A percentile compares a stretch with the other conserved stretches of the same genome.
phyloP scores from a whole-genome alignment of 2,888 invertebrate genomes.

The Caenorhabditis uteleia region DNA sequence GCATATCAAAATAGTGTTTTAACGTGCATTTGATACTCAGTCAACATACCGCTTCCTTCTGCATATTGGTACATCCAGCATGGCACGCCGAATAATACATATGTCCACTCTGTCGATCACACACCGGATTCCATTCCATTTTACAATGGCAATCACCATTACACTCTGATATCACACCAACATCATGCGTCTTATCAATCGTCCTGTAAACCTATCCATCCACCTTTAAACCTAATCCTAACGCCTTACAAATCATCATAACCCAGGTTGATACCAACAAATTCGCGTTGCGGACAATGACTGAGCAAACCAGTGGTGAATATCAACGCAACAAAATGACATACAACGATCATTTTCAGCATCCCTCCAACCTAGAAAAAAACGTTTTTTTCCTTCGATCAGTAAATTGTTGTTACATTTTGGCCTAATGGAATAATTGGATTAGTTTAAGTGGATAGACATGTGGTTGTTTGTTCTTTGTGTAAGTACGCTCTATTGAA shows the following conservation, averaged over 20 bases:
- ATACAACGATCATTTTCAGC: constrained; percentile 67
- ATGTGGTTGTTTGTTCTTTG: too few relatives aligned
- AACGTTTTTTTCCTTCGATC: not conserved
- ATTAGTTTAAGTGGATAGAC: too few relatives aligned
- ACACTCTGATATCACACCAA: constrained; percentile 35
- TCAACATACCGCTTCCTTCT: too few relatives aligned
- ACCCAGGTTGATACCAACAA: constrained; percentile 66
- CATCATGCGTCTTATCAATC: constrained; percentile 34
- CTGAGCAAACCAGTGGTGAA: constrained; percentile 63
- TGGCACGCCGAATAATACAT: constrained; percentile 66
- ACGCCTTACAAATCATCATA: constrained; percentile 55
- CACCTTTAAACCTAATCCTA: not conserved
- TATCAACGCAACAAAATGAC: constrained; percentile 61
- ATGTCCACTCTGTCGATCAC: constrained; percentile 48
- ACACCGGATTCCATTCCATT: constrained; percentile 66
- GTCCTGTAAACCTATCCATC: not conserved
- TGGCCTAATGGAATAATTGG: constrained; percentile 30
- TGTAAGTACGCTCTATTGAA: too few relatives aligned
- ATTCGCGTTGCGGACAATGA: constrained; percentile 65
- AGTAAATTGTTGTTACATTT: constrained; percentile 11
- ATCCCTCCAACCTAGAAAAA: constrained; percentile 64
- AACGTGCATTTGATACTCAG: too few relatives aligned
- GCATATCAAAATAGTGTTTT: constrained; percentile 21
- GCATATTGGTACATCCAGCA: constrained; percentile 61
- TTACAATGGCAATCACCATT: constrained; percentile 58